These are phyloP conservation scores for Columba guinea DNA, from an alignment of 2,797 vertebrate genomes.

Conservation along the genomic window DNA sequence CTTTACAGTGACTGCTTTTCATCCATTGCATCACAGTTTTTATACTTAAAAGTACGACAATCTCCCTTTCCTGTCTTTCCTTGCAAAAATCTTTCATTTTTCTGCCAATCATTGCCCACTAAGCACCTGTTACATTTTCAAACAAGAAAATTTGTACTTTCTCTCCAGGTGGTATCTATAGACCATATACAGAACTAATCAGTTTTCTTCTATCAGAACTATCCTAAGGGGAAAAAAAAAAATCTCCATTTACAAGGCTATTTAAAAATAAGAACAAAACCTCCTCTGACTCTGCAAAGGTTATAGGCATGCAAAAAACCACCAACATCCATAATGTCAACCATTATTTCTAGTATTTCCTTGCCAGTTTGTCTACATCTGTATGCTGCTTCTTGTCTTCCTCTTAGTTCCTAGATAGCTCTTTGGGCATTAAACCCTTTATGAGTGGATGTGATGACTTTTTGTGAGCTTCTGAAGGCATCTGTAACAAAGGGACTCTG, in stretches of 20 bases:
- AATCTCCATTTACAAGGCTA: not conserved
- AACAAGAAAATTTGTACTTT: not conserved
- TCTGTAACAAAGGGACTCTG: not conserved
- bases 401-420: not conserved
- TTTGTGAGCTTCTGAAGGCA: not conserved
- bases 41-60: not conserved
- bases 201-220: not conserved
- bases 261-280: not conserved
- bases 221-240: not conserved
- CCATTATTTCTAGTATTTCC: not conserved
- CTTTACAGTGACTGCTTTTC: not conserved
- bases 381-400: not conserved
- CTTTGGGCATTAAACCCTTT: not conserved
- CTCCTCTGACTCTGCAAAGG: not conserved
- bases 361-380: not conserved
- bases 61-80: not conserved
- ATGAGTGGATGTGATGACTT: not conserved
- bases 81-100: not conserved
- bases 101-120: not conserved
- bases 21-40: not conserved
- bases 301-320: not conserved
- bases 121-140: not conserved
- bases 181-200: not conserved
- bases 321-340: not conserved
- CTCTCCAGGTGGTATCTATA: not conserved